Base-by-base conservation (phyloP, 2,888 invertebrate genomes). In the Cephus pulcher region DNA sequence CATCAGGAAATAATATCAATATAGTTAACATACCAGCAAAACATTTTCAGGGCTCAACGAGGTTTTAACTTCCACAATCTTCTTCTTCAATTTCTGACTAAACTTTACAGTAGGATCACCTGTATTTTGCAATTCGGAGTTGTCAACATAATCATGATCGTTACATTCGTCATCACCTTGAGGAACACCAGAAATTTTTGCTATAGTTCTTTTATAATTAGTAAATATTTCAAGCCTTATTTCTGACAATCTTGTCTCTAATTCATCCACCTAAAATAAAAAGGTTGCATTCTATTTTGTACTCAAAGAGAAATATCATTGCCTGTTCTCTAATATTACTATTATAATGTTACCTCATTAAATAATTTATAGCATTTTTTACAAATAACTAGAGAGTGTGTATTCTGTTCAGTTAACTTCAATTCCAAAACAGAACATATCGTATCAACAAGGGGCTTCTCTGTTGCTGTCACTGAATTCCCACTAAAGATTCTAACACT, bases 281-380 rank as follows among this genome's bases (percentile, higher is more conserved):
- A 69, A 77, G 23, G 4, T 1, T 69, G 74, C 12, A 70, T 70
- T 11, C 23, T 70, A 12, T 70, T 30, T 70, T 23, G 15, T 40
- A 40, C 40, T 40, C 6, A 40, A 40, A 15, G 40, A 70, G 12
- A 70, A 30, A 70, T 70, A 15, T 32, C 30, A 70, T 30, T 32
- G 4, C 1, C 70, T 12, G 15, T 70, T 30, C 2, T 9, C 23
- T 40, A 70, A 70, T 70, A 70, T 33, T 70, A 15, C 32, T 70
- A 30, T 33, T 70, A 33, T 70, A 70, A 30, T 33, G 74, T 77
- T 79, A 92, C 91, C 90, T 96, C 95, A 33, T 93, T 92, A 75
- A 95, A 93, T 11, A 93, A 87, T 86, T 94, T 94, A 83, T 93
- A 94, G 88, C 96, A 96, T 84, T 95, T 95, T 87, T 94, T 95